Conservation (phyloP, 2,797 vertebrate species). For the Acrocephalus scirpaceus region DNA sequence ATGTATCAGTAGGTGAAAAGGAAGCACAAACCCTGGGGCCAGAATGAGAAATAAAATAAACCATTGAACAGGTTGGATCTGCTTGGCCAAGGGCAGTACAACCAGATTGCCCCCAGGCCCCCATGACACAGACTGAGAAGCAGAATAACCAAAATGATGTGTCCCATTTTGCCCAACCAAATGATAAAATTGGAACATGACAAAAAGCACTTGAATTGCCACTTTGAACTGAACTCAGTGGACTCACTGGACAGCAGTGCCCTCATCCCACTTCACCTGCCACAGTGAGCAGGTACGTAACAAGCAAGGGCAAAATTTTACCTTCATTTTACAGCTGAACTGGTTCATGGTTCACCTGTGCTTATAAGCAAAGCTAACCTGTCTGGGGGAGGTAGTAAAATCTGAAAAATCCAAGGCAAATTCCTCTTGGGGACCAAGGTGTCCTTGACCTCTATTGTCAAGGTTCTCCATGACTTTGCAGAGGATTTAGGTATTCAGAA, state of each 20-base stretch:
- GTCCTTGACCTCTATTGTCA: neutral
- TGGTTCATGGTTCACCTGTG: neutral
- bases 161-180: neutral
- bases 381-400: neutral
- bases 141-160: neutral
- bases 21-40: neutral
- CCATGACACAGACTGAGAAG: neutral
- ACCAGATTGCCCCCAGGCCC: neutral
- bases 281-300: neutral
- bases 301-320: neutral
- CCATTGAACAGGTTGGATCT: neutral
- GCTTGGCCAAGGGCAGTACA: neutral
- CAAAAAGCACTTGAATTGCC: neutral
- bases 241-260: neutral
- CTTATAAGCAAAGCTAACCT: neutral
- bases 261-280: neutral
- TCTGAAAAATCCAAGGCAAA: neutral
- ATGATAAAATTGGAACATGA: neutral
- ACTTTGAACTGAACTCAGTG: neutral
- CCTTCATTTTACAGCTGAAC: neutral
- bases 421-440: rapidly evolving
- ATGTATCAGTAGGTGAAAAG: neutral
- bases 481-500: neutral
- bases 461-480: neutral
- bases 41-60: neutral